A percentile compares a stretch with the other conserved stretches of the same genome.
These are phyloP conservation scores for Lonchura striata DNA, from an alignment of 2,113 vertebrate species.

Conservation along the genomic window DNA sequence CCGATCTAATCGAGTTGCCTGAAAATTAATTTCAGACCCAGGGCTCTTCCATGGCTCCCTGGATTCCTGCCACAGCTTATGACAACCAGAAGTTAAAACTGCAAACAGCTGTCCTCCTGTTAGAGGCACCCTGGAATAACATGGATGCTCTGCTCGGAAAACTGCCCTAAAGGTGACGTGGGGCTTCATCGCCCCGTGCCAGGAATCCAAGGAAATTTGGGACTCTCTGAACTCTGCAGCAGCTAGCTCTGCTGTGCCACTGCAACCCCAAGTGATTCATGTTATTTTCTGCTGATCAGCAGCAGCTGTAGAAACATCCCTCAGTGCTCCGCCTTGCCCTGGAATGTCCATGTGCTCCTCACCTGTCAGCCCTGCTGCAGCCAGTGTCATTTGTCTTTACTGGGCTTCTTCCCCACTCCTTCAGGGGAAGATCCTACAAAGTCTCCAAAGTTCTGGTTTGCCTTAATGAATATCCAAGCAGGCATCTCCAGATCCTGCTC, in stretches of 20 bases:
- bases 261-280: not conserved
- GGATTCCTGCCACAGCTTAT: not conserved
- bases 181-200: not conserved
- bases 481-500: not conserved
- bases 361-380: constrained; percentile 58
- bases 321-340: not conserved
- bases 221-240: not conserved
- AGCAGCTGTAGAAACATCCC: constrained; percentile 75
- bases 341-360: constrained; percentile 61
- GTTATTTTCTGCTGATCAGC: constrained; percentile 51
- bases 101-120: not conserved
- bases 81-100: constrained; percentile 14
- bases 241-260: not conserved
- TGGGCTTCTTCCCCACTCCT: not conserved
- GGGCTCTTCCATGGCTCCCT: not conserved
- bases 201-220: constrained; percentile 11
- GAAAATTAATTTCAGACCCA: not conserved
- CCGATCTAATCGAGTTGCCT: not conserved
- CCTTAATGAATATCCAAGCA: not conserved
- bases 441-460: not conserved
- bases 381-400: not conserved
- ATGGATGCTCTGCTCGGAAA: not conserved
- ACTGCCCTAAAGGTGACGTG: not conserved
- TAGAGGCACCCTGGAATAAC: not conserved
- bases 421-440: not conserved